Base-by-base conservation (phyloP, 2,888 invertebrate genomes). In the Hydrotaea cyrtoneurina region DNA sequence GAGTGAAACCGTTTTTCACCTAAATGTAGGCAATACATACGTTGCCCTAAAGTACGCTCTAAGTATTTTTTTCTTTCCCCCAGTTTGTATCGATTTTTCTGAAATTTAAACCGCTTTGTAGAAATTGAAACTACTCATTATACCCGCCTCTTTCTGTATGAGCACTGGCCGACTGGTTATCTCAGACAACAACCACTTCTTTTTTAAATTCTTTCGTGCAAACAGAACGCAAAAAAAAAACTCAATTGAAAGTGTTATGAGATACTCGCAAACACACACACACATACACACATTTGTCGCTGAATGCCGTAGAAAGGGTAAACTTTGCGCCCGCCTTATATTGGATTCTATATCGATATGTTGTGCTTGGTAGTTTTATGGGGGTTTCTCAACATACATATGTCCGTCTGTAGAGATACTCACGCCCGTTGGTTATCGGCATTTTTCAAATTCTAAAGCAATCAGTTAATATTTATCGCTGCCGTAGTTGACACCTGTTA, bases 381-480 rank as follows among this genome's bases (percentile, higher is more conserved):
- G 23, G 23, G 21, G 55, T 21, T 46, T 69, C 39, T 69, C 69
- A 69, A 46, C 69, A 69, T 43, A 62, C 46, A 46, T 10, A 43
- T 23, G 43, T 23, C 19, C 13, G 26, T 13, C 46, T 55, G 57
- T 69, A 36, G 23, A 59, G n/a, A 57, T 31, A 36, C 39, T 72
- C 17, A 39, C 10, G 3, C 77, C 77, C 76, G 73, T 76, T 82
- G 79, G 82, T 85, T 85, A 82, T 84, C 80, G 81, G 66, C 81
- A 86, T 86, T 85, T 87, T 87, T 87, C 85, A 86, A 85, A 87
- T 87, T 86, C 86, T 86, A 78, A 53, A 84, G 85, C 86, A 88
- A 87, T 90, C 90, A 90, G 90, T 90, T 89, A 87, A 87, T 86
- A 87, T 87, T 90, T 90, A 90, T 90, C 90, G 86, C 86, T 88